A percentile compares a stretch with the other conserved stretches of the same genome.
phyloP scores from a whole-genome alignment of 2,888 invertebrate genomes.

The Epistrophe eligans region DNA sequence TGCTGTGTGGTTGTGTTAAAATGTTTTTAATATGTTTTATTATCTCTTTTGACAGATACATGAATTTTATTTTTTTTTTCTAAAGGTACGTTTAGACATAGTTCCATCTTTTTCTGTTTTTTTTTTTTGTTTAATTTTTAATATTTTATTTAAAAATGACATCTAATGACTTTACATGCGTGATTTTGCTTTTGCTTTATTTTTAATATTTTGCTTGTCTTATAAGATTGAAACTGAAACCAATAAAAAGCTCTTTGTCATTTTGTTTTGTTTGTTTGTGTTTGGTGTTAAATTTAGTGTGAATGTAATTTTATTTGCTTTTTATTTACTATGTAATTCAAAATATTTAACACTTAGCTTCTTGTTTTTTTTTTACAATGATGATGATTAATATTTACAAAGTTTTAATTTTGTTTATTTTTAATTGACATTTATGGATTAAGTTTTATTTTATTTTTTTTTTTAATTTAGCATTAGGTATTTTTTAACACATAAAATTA shows the following conservation, averaged over 20 bases:
- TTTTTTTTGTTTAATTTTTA: not conserved
- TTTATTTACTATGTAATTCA: conserved; percentile 54
- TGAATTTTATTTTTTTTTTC: conserved; percentile 31
- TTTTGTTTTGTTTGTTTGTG: conserved; percentile 53
- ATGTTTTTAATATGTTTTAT: conserved; percentile 30
- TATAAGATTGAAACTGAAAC: conserved; percentile 73
- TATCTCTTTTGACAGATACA: conserved; percentile 56
- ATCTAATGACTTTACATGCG: conserved; percentile 59
- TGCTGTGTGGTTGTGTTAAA: conserved; percentile 1
- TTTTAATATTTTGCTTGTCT: conserved; percentile 37
- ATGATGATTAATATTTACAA: conserved; percentile 47
- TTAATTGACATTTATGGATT: conserved; percentile 70
- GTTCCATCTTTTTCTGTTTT: conserved; percentile 58
- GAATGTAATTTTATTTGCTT: conserved; percentile 34
- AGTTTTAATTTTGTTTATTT: conserved; percentile 27
- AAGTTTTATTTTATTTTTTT: conserved; percentile 1
- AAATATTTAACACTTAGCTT: conserved; percentile 50
- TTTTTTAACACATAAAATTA: conserved; percentile 32
- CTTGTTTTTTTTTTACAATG: not conserved
- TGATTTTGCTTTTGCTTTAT: conserved; percentile 39
- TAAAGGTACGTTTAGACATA: conserved; percentile 73
- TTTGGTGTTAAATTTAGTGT: conserved; percentile 43
- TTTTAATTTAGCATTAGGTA: conserved; percentile 7
- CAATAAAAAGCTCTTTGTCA: conserved; percentile 72
- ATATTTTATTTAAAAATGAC: conserved; percentile 44